Base-by-base conservation (phyloP, 1,140 invertebrate genomes). In the Tribolium castaneum region DNA sequence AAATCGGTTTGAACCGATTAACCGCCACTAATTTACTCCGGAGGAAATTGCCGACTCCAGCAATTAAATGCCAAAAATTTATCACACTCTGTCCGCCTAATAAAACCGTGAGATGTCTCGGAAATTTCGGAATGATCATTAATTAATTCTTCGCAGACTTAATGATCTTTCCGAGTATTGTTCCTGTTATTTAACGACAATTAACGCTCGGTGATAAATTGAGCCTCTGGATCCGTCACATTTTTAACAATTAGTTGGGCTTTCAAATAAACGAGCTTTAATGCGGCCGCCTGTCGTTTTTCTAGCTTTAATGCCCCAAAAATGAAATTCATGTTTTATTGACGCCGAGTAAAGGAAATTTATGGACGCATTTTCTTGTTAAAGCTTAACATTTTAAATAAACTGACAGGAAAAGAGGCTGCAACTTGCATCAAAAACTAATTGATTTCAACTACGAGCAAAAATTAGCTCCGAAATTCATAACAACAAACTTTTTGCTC, bases 1-100 rank as follows among this genome's bases (percentile, higher is more conserved):
- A 30, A 30, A 30, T 30, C 25, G 25, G 6, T 30, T 30, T 30
- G 1, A 30, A 30, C 25, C 25, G 25, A 30, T 30, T 30, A 30
- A 30, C 6, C 25, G 25, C 25, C 25, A 19, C 16, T 59, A 19
- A 59, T 66, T 66, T 66, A 66, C 45, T 66, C 45, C 30, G n/a
- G 9, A 7, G 59, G 25, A 62, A 62, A 34, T 14, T 30, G 56
- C 16, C 19, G 30, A 35, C 34, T 66, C 35, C 35, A 1, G 59
- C 59, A 66, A 66, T 66, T 66, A 66, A 66, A 66, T 39, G 12
- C 59, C 59, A 66, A 66, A 66, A 66, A 66, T 66, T 66, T 66
- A 66, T 66, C 59, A 35, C 54, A 59, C 54, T 59, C 54, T 22
- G 54, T 59, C 54, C 14, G 14, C 5, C 59, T 66, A 66, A 66